These are phyloP conservation scores for Agrochola macilenta DNA, from an alignment of 2,888 invertebrate species.

Conservation along the genomic window DNA sequence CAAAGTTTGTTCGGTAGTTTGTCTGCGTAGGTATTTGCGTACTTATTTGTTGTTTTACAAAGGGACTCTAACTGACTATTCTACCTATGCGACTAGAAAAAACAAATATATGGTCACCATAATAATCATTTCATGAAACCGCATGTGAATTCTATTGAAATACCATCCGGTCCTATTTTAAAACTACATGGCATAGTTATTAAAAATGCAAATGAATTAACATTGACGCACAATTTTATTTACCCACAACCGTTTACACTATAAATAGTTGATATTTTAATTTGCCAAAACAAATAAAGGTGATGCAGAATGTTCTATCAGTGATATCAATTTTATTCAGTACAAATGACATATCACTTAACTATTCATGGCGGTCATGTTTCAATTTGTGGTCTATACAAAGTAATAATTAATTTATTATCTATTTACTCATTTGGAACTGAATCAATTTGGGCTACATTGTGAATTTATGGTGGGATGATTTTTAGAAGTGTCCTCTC, in stretches of 20 bases:
- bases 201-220: constrained; percentile 58
- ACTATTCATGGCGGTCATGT: constrained; percentile 74
- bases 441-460: constrained; percentile 52
- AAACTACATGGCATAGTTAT: constrained; percentile 42
- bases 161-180: constrained; percentile 11
- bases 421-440: constrained; percentile 69
- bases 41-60: constrained; percentile 54
- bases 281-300: constrained; percentile 64
- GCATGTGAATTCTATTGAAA: constrained; percentile 40
- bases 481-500: constrained; percentile 25
- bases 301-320: constrained; percentile 52
- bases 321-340: constrained; percentile 71
- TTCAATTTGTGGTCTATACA: constrained; percentile 77
- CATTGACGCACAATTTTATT: constrained; percentile 53
- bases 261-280: constrained; percentile 63
- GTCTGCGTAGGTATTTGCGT: constrained; percentile 44
- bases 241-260: constrained; percentile 44
- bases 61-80: constrained; percentile 29
- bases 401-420: constrained; percentile 74
- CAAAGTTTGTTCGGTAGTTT: constrained; percentile 70
- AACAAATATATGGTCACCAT: constrained; percentile 8
- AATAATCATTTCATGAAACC: constrained; percentile 31
- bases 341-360: constrained; percentile 76
- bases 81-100: constrained; percentile 9
- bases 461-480: constrained; percentile 37